Evolutionary conservation across 2,888 invertebrate genomes (phyloP).

Genomic region (Achlya flavicornis): DNA sequence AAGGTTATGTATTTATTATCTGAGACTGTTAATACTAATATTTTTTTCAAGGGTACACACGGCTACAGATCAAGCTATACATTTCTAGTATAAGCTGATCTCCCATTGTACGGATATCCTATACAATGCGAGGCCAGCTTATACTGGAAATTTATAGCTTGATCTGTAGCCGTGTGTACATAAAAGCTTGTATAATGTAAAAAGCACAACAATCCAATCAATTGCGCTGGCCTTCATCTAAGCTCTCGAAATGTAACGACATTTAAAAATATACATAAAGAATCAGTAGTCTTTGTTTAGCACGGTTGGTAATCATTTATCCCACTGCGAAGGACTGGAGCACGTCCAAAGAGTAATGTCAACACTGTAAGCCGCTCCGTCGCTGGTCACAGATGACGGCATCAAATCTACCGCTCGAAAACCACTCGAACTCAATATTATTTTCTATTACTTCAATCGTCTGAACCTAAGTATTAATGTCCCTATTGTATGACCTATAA

Average conservation of each 20-base stretch:
- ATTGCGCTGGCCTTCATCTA: background rate
- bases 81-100: no score
- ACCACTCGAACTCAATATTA: conserved; percentile 14
- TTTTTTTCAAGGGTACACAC: no score
- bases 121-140: no score
- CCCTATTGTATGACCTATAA: background rate
- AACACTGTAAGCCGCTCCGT: conserved; percentile 54
- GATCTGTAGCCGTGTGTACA: no score
- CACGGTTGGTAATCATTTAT: conserved; percentile 29
- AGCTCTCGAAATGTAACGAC: background rate
- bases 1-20: no score
- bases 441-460: conserved; percentile 15
- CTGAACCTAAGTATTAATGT: background rate
- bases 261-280: conserved; percentile 3
- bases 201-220: background rate
- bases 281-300: conserved; percentile 23
- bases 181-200: no score
- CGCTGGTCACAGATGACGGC: conserved; percentile 41
- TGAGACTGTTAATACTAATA: no score
- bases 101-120: no score
- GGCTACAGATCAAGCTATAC: no score
- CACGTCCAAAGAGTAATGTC: conserved; percentile 62
- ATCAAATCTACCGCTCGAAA: conserved; percentile 19
- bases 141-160: no score
- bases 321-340: conserved; percentile 32